A percentile compares a stretch with the other conserved stretches of the same genome.
Evolutionary conservation across 2,888 invertebrate genomes (phyloP).

Genomic region (Halocaridina rubra): DNA sequence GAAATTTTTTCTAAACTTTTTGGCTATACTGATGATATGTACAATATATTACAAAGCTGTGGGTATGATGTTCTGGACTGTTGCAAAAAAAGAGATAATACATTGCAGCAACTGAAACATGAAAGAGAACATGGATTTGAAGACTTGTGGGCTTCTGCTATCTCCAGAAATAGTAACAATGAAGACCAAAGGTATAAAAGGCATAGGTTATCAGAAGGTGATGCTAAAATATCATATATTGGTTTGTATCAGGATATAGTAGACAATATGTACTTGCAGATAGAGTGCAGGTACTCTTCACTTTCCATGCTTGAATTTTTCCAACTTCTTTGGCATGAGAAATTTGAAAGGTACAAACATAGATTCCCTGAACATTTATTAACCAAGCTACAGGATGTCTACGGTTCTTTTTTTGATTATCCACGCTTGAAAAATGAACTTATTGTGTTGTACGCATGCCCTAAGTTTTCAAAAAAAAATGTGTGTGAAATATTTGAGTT

Average conservation of each 20-base stretch:
- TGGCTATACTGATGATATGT: not conserved
- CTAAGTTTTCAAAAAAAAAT: not conserved
- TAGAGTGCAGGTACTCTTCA: not conserved
- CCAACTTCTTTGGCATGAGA: not conserved
- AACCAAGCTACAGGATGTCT: not conserved
- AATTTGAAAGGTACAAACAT: not conserved
- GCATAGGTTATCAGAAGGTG: not conserved
- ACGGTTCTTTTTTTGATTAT: not conserved
- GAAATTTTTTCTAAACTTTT: not conserved
- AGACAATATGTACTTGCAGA: not conserved
- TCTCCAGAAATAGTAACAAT: too few relatives aligned
- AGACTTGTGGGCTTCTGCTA: not conserved
- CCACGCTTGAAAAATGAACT: constrained; percentile 3
- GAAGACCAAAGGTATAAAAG: not conserved
- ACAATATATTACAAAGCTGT: not conserved
- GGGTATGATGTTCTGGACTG: not conserved
- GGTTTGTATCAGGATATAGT: not conserved
- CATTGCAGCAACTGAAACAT: not conserved
- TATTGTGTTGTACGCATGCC: not conserved
- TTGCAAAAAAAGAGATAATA: not conserved
- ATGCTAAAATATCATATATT: not conserved
- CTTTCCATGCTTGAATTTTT: constrained; percentile 1
- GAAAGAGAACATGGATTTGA: not conserved
- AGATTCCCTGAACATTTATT: not conserved
- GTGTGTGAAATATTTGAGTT: not conserved